A percentile compares a stretch with the other conserved stretches of the same genome.
Conservation (phyloP, 2,113 vertebrate genomes). For the Nettapus auritus region DNA sequence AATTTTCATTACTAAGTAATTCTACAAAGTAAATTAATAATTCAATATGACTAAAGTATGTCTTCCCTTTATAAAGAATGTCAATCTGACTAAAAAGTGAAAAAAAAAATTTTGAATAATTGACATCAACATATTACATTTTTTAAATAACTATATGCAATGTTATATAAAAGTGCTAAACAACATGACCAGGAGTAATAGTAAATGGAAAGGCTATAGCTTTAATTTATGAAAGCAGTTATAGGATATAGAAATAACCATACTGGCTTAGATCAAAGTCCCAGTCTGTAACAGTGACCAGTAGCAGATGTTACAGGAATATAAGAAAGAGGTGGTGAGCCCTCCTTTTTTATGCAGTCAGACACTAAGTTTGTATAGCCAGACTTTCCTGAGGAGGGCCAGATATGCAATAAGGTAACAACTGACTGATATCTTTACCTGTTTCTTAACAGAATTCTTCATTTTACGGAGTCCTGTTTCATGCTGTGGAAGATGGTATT, state of each 20-base stretch:
- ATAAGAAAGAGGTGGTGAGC: neutral
- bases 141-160: neutral
- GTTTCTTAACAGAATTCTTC: neutral
- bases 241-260: neutral
- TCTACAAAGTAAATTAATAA: neutral
- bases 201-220: neutral
- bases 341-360: neutral
- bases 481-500: neutral
- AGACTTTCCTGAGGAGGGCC: neutral
- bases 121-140: neutral
- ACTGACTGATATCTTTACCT: neutral
- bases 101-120: neutral
- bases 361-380: neutral
- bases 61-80: neutral
- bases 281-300: neutral
- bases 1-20: neutral
- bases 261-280: conserved; percentile 38
- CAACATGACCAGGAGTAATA: neutral
- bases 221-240: conserved; percentile 20
- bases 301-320: conserved; percentile 22
- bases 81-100: neutral
- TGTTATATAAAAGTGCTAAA: neutral
- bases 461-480: neutral
- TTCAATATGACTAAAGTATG: neutral
- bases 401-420: neutral